Conservation (phyloP, 2,113 vertebrate genomes). For the Osmerus eperlanus region DNA sequence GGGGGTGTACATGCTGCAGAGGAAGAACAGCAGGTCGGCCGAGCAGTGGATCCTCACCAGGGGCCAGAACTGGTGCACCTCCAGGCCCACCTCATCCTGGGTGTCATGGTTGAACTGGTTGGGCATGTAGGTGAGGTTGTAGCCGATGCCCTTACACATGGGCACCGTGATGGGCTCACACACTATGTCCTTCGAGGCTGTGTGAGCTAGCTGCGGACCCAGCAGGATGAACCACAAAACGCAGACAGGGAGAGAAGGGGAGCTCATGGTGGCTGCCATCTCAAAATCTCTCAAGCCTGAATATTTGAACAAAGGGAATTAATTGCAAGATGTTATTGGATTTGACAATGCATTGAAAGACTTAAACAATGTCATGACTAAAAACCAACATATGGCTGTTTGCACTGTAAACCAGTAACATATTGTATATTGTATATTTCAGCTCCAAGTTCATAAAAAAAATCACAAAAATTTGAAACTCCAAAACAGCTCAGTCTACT, state of each 20-base stretch:
- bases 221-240: conserved; percentile 53
- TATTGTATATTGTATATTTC: too few relatives aligned
- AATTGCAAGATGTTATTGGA: not conserved
- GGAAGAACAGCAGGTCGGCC: conserved; percentile 83
- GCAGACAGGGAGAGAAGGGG: not conserved
- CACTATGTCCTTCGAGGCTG: conserved; percentile 77
- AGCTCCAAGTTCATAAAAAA: too few relatives aligned
- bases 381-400: too few relatives aligned
- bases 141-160: conserved; percentile 85
- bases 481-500: too few relatives aligned
- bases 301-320: conserved; percentile 8
- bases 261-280: conserved; percentile 15
- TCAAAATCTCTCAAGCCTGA: conserved; percentile 5
- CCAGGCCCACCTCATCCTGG: conserved; percentile 86
- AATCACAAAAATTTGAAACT: too few relatives aligned
- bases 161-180: conserved; percentile 88
- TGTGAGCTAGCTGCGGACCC: conserved; percentile 59
- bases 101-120: conserved; percentile 91
- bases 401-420: too few relatives aligned
- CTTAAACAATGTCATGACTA: not conserved
- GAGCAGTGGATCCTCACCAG: conserved; percentile 88
- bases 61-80: conserved; percentile 90
- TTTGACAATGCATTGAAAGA: not conserved
- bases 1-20: conserved; percentile 89
- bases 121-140: conserved; percentile 87